Base-by-base conservation (phyloP, 1,140 invertebrate species). In the Atta colombica region DNA sequence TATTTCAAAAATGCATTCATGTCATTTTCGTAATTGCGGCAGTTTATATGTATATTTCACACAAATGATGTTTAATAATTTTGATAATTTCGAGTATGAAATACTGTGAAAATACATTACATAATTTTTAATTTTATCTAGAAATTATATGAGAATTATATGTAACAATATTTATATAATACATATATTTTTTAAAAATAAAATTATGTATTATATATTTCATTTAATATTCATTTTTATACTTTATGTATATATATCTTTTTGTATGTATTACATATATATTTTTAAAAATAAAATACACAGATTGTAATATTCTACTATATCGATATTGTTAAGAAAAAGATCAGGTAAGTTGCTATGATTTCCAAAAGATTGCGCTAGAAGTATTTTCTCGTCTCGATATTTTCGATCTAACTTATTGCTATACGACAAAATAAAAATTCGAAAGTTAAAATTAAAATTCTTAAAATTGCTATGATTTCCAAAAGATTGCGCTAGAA, bases 291-390 rank as follows among this genome's bases (percentile, higher is more conserved):
- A 21, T 68, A 14, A 68, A 68, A 68, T 39, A 12, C 21, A 45
- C 39, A 10, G 8, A 45, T 45, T 68, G 1, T 68, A 1, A 66
- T 39, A 68, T 14, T 39, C n/a, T 68, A 21, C 35, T n/a, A 74
- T 16, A 74, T 45, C 68, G 55, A 31, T 49, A 77, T 75, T 28
- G 28, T 2, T 6, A 16, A 45, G 25, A n/a, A 63, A 45, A 45
- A 6, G 14, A 72, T 35, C 45, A 16, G 21, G 7, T 3, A 75
- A 21, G n/a, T 49, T 60, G 12, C 10, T 51, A 10, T 21, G 45
- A 51, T 28, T 49, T 77, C 31, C 55, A 61, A 61, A 45, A 75
- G 53, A 61, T 84, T 31, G 39, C 68, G 71, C 51, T 18, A 75
- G 21, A 60, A 21, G 71, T 63, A 75, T 31, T 31, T 82, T 84